Conservation (phyloP, 1,140 invertebrate genomes). For the Atta colombica region DNA sequence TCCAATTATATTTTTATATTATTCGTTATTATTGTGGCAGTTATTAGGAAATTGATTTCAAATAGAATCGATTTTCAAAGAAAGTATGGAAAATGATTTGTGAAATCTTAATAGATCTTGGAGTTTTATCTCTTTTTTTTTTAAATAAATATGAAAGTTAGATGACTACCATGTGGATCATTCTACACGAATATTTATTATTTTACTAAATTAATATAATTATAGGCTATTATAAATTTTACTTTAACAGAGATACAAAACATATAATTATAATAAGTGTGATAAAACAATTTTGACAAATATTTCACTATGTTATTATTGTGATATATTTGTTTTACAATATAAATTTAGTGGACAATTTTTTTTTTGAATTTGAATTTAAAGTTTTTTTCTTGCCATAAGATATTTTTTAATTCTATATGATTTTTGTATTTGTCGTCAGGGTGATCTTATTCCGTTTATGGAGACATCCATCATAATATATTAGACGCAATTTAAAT, state of each 20-base stretch:
- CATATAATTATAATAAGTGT: neutral
- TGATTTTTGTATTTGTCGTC: neutral
- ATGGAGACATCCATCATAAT: neutral
- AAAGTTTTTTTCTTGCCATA: neutral
- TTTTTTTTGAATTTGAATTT: neutral
- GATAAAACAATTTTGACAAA: neutral
- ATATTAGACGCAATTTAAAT: slow-evolving; percentile 8
- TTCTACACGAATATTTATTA: neutral
- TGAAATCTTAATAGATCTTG: neutral
- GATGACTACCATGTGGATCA: neutral
- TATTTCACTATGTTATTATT: neutral
- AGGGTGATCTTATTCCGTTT: neutral
- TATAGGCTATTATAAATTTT: neutral
- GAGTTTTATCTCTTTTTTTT: neutral
- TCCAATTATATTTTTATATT: slow-evolving; percentile 37
- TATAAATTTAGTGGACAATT: neutral
- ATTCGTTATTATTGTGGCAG: neutral
- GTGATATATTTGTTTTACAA: no score
- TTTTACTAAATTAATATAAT: slow-evolving; percentile 6
- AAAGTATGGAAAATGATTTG: neutral
- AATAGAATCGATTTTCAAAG: neutral
- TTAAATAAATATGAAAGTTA: neutral
- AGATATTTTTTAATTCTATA: neutral
- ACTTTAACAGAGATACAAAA: neutral
- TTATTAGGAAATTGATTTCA: no score